Conservation (phyloP, 2,888 invertebrate species). For the Sabatieria punctata region DNA sequence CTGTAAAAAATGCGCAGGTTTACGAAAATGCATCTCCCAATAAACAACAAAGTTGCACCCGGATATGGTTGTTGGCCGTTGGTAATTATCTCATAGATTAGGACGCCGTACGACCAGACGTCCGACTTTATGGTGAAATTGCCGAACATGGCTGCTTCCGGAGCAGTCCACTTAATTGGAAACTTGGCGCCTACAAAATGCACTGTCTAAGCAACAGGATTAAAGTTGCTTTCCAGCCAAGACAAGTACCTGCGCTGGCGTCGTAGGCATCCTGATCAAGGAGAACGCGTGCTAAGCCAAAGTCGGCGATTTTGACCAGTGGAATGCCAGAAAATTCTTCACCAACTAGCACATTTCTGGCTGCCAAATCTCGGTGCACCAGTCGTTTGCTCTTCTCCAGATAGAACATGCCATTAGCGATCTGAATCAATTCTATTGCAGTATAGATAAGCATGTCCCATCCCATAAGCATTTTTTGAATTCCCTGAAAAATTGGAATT, state of each 20-base stretch:
- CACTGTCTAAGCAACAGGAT: no score
- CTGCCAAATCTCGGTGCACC: constrained; percentile 63
- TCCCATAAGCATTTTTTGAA: no score
- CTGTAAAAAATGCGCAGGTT: constrained; percentile 31
- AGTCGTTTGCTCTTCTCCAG: constrained; percentile 75
- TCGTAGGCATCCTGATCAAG: constrained; percentile 65
- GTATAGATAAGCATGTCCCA: no score
- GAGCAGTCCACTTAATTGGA: constrained; percentile 74
- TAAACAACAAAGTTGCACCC: constrained; percentile 39
- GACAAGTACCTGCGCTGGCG: constrained; percentile 25
- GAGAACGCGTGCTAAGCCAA: constrained; percentile 87
- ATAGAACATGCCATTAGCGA: constrained; percentile 46
- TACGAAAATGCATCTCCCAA: neutral
- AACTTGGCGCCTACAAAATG: constrained; percentile 67
- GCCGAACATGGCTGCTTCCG: constrained; percentile 75
- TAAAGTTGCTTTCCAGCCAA: no score
- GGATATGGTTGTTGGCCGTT: constrained; percentile 79
- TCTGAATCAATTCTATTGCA: no score
- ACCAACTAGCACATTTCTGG: constrained; percentile 38
- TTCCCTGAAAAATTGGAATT: no score
- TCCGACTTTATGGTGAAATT: constrained; percentile 95
- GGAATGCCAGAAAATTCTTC: constrained; percentile 43
- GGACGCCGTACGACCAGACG: constrained; percentile 86
- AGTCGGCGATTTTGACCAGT: constrained; percentile 53
- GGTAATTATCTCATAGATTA: constrained; percentile 38